These are phyloP conservation scores for Coenonympha glycerion DNA, from an alignment of 2,888 invertebrate species.

Conservation along the genomic window DNA sequence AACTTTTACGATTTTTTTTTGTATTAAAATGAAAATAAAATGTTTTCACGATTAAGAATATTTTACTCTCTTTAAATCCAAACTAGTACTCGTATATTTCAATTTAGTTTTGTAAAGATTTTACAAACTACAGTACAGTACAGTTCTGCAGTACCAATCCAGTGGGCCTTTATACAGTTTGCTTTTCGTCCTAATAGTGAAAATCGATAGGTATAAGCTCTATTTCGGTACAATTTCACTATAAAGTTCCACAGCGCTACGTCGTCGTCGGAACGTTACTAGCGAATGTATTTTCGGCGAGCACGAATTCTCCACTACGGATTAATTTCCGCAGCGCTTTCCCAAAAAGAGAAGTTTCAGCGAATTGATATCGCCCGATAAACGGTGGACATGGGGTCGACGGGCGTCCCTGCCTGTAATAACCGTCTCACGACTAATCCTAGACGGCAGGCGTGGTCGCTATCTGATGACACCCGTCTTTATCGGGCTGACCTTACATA, in stretches of 20 bases:
- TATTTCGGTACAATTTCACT: neutral
- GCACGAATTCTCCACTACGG: neutral
- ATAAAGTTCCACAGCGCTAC: neutral
- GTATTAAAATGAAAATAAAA: neutral
- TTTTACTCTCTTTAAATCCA: too few relatives aligned
- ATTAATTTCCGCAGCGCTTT: slow-evolving; percentile 4
- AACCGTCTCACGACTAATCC: slow-evolving; percentile 51
- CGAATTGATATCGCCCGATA: slow-evolving; percentile 46
- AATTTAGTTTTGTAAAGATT: too few relatives aligned
- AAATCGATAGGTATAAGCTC: slow-evolving; percentile 1
- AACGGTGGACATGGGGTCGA: slow-evolving; percentile 32
- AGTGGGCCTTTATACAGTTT: neutral
- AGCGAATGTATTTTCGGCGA: neutral
- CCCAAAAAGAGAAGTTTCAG: slow-evolving; percentile 1
- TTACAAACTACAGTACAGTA: too few relatives aligned
- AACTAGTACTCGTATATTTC: too few relatives aligned
- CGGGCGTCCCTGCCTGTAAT: slow-evolving; percentile 38
- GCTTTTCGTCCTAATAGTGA: too few relatives aligned
- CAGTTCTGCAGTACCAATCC: neutral
- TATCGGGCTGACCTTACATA: slow-evolving; percentile 39
- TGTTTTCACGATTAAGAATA: neutral
- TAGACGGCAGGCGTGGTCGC: slow-evolving; percentile 33
- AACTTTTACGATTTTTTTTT: neutral
- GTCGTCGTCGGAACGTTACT: neutral
- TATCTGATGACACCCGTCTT: slow-evolving; percentile 34